A percentile compares a stretch with the other conserved stretches of the same genome.
Evolutionary conservation across 2,113 vertebrate genomes (phyloP).

Genomic region (Nothocercus nigrocapillus): DNA sequence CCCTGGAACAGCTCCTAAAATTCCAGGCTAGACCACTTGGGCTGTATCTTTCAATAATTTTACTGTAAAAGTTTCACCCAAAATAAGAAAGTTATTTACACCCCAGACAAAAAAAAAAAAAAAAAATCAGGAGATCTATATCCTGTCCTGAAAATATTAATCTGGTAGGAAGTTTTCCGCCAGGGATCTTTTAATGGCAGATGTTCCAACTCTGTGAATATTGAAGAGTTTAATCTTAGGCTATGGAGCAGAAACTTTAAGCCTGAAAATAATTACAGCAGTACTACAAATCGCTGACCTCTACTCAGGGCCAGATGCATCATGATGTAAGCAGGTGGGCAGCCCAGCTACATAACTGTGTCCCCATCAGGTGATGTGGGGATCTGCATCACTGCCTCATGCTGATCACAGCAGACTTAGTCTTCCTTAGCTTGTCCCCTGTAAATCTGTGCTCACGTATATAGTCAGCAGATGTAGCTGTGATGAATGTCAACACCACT

Average conservation of each 20-base stretch:
- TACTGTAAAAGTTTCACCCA: not conserved
- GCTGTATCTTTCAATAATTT: not conserved
- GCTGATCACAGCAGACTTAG: not conserved
- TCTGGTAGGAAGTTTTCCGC: not conserved
- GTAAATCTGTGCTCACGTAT: not conserved
- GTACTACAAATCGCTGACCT: not conserved
- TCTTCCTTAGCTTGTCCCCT: not conserved
- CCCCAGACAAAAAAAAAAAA: not conserved
- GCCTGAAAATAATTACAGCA: not conserved
- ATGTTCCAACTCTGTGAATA: not conserved
- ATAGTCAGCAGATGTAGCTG: rapidly evolving
- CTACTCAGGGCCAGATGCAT: not conserved
- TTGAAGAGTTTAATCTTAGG: not conserved
- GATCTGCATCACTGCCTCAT: not conserved
- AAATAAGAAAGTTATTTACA: not conserved
- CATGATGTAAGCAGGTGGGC: rapidly evolving
- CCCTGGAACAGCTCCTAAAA: not conserved
- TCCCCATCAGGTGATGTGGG: not conserved
- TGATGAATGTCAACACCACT: not conserved
- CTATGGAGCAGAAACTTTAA: not conserved
- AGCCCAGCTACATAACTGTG: rapidly evolving
- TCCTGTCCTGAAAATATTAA: not conserved
- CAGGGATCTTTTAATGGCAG: not conserved
- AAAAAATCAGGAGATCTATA: not conserved
- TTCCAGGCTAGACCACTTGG: not conserved